A percentile compares a stretch with the other conserved stretches of the same genome.
Evolutionary conservation across 1,140 invertebrate species (phyloP).

Genomic region (Leptestheria dahalacensis): DNA sequence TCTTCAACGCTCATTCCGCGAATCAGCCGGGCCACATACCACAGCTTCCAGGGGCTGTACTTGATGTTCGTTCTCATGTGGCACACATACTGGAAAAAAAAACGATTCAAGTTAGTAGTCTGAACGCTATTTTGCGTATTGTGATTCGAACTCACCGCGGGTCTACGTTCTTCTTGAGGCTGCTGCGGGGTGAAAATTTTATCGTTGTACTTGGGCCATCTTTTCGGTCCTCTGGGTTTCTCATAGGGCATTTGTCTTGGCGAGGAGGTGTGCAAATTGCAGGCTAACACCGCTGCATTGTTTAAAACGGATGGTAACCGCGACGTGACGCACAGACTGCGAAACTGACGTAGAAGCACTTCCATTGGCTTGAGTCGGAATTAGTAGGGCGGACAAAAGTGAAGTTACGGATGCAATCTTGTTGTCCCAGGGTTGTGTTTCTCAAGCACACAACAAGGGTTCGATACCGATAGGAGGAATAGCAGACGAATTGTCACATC

Average conservation of each 20-base stretch:
- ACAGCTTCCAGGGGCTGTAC: constrained; percentile 80
- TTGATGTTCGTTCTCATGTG: constrained; percentile 68
- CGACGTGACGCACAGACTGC: not conserved
- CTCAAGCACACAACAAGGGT: no score
- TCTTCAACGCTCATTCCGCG: constrained; percentile 86
- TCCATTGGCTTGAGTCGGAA: not conserved
- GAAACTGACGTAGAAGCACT: not conserved
- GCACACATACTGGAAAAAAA: constrained; percentile 53
- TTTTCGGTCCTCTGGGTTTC: constrained; percentile 17
- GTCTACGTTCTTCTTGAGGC: constrained; percentile 53
- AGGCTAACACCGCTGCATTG: not conserved
- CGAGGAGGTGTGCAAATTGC: not conserved
- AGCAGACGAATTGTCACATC: not conserved
- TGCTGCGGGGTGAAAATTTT: constrained; percentile 60
- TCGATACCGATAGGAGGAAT: no score
- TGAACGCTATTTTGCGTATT: constrained; percentile 9
- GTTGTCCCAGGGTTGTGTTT: no score
- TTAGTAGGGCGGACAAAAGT: no score
- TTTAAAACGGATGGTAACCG: not conserved
- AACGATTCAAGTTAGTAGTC: constrained; percentile 1
- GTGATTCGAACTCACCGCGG: constrained; percentile 48
- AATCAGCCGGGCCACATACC: constrained; percentile 72
- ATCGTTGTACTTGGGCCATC: constrained; percentile 42
- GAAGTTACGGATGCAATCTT: no score
- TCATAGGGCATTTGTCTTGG: constrained; percentile 23